A percentile compares a stretch with the other conserved stretches of the same genome.
Evolutionary conservation across 2,888 invertebrate genomes (phyloP).

Genomic region (Eupeodes latifasciatus): DNA sequence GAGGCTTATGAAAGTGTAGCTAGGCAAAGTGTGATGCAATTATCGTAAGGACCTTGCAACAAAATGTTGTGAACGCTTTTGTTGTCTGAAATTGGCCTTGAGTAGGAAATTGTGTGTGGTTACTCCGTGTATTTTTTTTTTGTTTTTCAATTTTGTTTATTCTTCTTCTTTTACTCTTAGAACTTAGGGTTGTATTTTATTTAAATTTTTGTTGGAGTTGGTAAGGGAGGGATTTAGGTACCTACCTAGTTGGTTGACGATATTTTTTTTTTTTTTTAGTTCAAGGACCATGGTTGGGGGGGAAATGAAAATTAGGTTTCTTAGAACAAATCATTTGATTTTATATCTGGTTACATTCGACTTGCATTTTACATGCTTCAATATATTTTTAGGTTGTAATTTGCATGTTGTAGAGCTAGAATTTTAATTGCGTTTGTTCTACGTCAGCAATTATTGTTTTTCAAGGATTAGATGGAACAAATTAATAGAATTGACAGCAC

Average conservation of each 20-base stretch:
- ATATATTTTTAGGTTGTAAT: no score
- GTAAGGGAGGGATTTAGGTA: background rate
- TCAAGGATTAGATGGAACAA: no score
- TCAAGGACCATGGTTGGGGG: constrained; percentile 34
- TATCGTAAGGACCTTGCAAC: constrained; percentile 66
- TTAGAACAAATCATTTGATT: constrained; percentile 8
- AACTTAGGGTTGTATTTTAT: constrained; percentile 12
- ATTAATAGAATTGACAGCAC: no score
- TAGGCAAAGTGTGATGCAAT: constrained; percentile 65
- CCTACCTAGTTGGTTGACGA: constrained; percentile 16
- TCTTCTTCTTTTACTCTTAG: constrained; percentile 4
- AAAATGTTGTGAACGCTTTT: constrained; percentile 47
- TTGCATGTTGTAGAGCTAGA: no score
- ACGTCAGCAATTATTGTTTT: no score
- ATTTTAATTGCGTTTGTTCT: no score
- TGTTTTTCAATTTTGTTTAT: constrained; percentile 11
- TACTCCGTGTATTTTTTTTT: constrained; percentile 9
- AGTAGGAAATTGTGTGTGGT: constrained; percentile 53
- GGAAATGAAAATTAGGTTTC: background rate
- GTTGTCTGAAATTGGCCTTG: constrained; percentile 68
- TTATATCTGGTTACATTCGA: background rate
- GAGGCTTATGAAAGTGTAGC: constrained; percentile 38
- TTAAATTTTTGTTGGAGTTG: constrained; percentile 7
- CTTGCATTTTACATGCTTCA: no score
- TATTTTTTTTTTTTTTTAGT: constrained; percentile 27